Evolutionary conservation across 1,140 invertebrate species (phyloP).

Genomic region (Himalopsyche phryganea): DNA sequence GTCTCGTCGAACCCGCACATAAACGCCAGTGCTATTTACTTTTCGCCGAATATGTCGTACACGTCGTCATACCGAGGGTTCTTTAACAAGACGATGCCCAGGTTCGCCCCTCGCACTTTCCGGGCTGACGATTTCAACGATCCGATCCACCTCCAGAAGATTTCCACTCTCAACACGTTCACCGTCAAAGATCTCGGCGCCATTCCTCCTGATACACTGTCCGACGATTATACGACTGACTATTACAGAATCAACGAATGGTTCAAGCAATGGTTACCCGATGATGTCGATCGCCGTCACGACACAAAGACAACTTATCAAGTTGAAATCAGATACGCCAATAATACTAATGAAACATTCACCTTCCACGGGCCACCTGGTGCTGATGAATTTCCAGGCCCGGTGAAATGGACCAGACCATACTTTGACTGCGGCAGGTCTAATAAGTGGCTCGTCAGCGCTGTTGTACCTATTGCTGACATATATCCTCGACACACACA

Average conservation of each 20-base stretch:
- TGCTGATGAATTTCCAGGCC: conserved; percentile 83
- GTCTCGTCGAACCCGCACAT: conserved; percentile 89
- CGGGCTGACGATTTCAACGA: conserved; percentile 92
- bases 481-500: conserved; percentile 92
- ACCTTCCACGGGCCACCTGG: conserved; percentile 92
- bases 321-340: conserved; percentile 88
- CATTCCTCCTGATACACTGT: conserved; percentile 66
- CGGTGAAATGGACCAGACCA: conserved; percentile 89
- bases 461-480: conserved; percentile 90
- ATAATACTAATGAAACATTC: conserved; percentile 93
- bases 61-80: conserved; percentile 92
- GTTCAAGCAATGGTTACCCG: conserved; percentile 86
- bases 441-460: conserved; percentile 93
- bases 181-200: conserved; percentile 79
- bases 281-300: conserved; percentile 73
- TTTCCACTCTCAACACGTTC: conserved; percentile 88
- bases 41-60: conserved; percentile 91
- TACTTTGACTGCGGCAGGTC: conserved; percentile 96
- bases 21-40: conserved; percentile 92
- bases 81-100: conserved; percentile 94
- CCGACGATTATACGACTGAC: conserved; percentile 86
- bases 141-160: conserved; percentile 86
- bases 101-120: conserved; percentile 92
- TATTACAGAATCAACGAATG: conserved; percentile 92
- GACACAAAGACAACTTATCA: conserved; percentile 93